These are phyloP conservation scores for Sebastes oblongus DNA, from an alignment of 2,797 vertebrate species.

Conservation along the genomic window DNA sequence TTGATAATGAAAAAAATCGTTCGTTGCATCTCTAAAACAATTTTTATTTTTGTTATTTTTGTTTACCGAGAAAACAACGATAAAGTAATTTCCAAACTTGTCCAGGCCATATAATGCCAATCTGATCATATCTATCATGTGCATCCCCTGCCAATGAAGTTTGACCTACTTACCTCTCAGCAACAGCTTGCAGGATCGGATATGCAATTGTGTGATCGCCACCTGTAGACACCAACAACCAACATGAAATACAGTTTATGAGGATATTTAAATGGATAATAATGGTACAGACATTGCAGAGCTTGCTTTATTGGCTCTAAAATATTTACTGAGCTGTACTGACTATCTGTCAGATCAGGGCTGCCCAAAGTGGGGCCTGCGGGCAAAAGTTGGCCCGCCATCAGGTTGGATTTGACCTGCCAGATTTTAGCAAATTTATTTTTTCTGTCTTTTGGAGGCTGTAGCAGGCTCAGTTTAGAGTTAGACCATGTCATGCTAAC, in stretches of 20 bases:
- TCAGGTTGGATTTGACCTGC: no score
- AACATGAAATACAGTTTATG: not conserved
- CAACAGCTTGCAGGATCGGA: constrained; percentile 91
- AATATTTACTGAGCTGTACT: not conserved
- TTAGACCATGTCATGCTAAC: no score
- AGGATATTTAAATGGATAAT: not conserved
- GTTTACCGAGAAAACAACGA: not conserved
- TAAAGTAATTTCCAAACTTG: not conserved
- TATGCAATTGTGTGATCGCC: constrained; percentile 96
- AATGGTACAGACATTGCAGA: not conserved
- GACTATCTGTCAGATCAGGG: not conserved
- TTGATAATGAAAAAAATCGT: not conserved
- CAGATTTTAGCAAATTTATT: no score
- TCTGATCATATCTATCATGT: not conserved
- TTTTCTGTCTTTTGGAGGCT: no score
- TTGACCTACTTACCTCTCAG: constrained; percentile 84
- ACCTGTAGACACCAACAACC: constrained; percentile 77
- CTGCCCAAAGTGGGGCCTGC: no score
- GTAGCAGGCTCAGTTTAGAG: no score
- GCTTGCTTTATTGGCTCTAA: not conserved
- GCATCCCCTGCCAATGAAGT: not conserved
- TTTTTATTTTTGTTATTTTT: not conserved
- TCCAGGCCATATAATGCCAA: not conserved
- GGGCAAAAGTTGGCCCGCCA: no score
- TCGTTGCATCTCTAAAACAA: not conserved